phyloP scores from a whole-genome alignment of 2,888 invertebrate genomes.

The Oligia fasciuncula region DNA sequence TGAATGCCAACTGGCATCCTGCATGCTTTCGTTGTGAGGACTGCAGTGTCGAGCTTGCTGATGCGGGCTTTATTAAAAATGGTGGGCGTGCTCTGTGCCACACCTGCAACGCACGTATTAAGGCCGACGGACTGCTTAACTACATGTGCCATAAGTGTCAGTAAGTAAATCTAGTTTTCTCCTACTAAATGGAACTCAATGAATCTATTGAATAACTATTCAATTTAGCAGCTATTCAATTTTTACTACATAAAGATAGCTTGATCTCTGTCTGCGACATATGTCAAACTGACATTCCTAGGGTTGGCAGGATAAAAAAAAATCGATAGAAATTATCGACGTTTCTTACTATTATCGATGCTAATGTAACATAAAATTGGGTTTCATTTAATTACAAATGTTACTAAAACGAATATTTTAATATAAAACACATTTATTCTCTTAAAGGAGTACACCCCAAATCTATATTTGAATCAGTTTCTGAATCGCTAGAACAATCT shows the following conservation, averaged over 20 bases:
- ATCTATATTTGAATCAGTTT: too few species aligned
- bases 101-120: slow-evolving; percentile 98
- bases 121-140: slow-evolving; percentile 98
- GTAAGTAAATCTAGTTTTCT: slow-evolving; percentile 90
- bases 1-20: slow-evolving; percentile 99
- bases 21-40: slow-evolving; percentile 99
- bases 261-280: too few species aligned
- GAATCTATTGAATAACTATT: not conserved
- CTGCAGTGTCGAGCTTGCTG: slow-evolving; percentile 97
- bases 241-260: not conserved
- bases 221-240: not conserved
- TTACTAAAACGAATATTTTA: too few species aligned
- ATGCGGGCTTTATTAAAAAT: slow-evolving; percentile 98
- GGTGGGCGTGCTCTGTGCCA: slow-evolving; percentile 97
- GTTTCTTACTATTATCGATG: too few species aligned
- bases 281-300: too few species aligned
- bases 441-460: too few species aligned
- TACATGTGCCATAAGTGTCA: slow-evolving; percentile 99
- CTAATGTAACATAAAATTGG: too few species aligned
- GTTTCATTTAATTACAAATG: too few species aligned
- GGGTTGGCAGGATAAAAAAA: too few species aligned
- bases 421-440: too few species aligned
- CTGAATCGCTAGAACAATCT: too few species aligned
- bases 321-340: too few species aligned
- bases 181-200: not conserved